Percentiles rank a stretch among this genome's conserved stretches.
These are phyloP conservation scores for Apotomis turbidana DNA, from an alignment of 2,888 invertebrate species.

Conservation along the genomic window DNA sequence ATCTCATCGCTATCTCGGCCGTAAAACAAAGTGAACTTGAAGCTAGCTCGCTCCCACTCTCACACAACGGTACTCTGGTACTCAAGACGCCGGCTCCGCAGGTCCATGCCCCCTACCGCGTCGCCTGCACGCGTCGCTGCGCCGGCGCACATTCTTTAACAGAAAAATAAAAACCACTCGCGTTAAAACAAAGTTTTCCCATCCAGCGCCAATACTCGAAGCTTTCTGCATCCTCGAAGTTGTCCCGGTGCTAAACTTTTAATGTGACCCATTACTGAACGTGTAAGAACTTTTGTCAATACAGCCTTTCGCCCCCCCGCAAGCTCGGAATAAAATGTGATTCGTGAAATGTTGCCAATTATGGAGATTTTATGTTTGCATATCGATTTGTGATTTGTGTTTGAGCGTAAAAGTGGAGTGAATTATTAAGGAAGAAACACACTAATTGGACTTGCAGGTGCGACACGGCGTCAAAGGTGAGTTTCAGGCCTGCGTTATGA, in stretches of 20 bases:
- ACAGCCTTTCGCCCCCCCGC: slow-evolving; percentile 58
- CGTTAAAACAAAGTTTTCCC: slow-evolving; percentile 25
- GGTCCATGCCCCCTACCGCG: slow-evolving; percentile 74
- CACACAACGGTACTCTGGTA: slow-evolving; percentile 72
- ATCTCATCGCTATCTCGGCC: slow-evolving; percentile 32
- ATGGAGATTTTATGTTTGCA: slow-evolving; percentile 65
- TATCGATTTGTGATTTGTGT: slow-evolving; percentile 68
- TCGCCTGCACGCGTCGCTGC: slow-evolving; percentile 62
- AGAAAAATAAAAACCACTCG: slow-evolving; percentile 39
- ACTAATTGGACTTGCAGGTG: slow-evolving; percentile 44
- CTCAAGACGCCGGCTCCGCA: slow-evolving; percentile 62
- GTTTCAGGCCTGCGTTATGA: slow-evolving; percentile 56
- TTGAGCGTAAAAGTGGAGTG: slow-evolving; percentile 61
- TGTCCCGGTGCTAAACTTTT: slow-evolving; percentile 46
- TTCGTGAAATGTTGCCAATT: slow-evolving; percentile 71
- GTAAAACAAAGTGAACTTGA: slow-evolving; percentile 38
- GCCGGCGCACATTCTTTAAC: slow-evolving; percentile 50
- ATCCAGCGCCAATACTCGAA: neutral
- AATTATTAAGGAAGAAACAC: slow-evolving; percentile 55
- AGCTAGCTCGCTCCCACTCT: slow-evolving; percentile 70
- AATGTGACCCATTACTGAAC: slow-evolving; percentile 56
- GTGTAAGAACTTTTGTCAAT: slow-evolving; percentile 59
- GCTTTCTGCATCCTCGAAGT: slow-evolving; percentile 15
- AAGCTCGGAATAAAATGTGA: slow-evolving; percentile 63
- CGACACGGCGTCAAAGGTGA: slow-evolving; percentile 59